A percentile compares a stretch with the other conserved stretches of the same genome.
Conservation (phyloP, 2,888 invertebrate species). For the Cephus pulcher region DNA sequence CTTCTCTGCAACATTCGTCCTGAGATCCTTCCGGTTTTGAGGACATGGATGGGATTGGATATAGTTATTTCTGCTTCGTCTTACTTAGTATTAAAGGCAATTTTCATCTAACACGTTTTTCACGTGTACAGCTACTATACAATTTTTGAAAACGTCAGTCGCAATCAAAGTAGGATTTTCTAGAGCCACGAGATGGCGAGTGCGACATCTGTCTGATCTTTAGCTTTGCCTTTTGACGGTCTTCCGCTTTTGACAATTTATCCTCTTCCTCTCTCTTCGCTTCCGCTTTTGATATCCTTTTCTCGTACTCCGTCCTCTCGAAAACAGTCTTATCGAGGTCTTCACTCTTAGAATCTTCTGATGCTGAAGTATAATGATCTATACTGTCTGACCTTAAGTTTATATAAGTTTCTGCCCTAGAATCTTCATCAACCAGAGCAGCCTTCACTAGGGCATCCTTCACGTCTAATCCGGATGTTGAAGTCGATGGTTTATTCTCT, state of each 20-base stretch:
- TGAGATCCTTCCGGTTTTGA: not conserved
- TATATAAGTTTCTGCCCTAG: conserved; percentile 13
- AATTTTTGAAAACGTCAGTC: not conserved
- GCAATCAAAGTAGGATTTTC: conserved; percentile 20
- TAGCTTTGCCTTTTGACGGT: conserved; percentile 21
- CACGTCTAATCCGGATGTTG: conserved; percentile 7
- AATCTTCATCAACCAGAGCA: conserved; percentile 8
- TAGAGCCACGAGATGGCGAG: conserved; percentile 34
- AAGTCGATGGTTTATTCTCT: conserved; percentile 7
- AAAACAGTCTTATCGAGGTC: conserved; percentile 14
- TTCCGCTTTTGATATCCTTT: not conserved
- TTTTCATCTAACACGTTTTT: not conserved
- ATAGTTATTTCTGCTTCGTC: not conserved
- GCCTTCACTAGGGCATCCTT: conserved; percentile 23
- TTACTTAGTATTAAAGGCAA: not conserved
- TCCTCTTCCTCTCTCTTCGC: not conserved
- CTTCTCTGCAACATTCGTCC: not conserved
- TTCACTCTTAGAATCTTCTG: conserved; percentile 16
- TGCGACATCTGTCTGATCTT: conserved; percentile 42
- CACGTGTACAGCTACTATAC: not conserved
- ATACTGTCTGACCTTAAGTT: conserved; percentile 14
- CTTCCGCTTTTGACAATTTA: conserved; percentile 12
- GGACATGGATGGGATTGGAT: not conserved
- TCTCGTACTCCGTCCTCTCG: conserved; percentile 12
- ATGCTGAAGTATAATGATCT: conserved; percentile 15